These are phyloP conservation scores for Teinopalpus imperialis DNA, from an alignment of 2,888 invertebrate species.

Conservation along the genomic window DNA sequence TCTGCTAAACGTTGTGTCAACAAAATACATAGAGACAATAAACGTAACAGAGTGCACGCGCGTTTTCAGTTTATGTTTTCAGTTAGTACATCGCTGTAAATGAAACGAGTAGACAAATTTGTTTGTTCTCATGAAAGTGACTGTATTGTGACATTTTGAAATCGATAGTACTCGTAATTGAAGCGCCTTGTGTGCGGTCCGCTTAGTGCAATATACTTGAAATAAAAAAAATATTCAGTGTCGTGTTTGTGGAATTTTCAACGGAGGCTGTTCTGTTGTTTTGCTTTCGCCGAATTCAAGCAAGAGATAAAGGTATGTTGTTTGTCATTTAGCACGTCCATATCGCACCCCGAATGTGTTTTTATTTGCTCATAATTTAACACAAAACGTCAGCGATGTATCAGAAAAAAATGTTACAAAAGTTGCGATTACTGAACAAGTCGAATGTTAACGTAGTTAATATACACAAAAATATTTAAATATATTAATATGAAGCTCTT, in stretches of 20 bases:
- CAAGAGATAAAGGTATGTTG: conserved; percentile 70
- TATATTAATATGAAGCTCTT: too few relatives aligned
- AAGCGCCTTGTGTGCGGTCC: conserved; percentile 48
- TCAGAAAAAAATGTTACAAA: too few relatives aligned
- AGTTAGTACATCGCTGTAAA: conserved; percentile 58
- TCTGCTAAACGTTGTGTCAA: conserved; percentile 25
- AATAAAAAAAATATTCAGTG: conserved; percentile 44
- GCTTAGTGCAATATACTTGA: conserved; percentile 23
- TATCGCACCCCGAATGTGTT: conserved; percentile 7
- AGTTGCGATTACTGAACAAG: too few relatives aligned
- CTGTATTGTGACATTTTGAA: conserved; percentile 67
- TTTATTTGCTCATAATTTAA: conserved; percentile 5
- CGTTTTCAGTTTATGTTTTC: conserved; percentile 67
- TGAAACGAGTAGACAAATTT: conserved; percentile 47
- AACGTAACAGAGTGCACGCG: conserved; percentile 40
- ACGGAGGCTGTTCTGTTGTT: conserved; percentile 34
- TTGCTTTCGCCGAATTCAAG: conserved; percentile 37
- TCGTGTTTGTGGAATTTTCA: conserved; percentile 70
- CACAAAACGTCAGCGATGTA: neutral
- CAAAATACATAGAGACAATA: conserved; percentile 34
- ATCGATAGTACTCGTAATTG: conserved; percentile 58
- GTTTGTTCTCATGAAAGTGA: conserved; percentile 70
- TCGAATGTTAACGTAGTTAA: too few relatives aligned
- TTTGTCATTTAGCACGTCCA: conserved; percentile 25
- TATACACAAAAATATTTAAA: too few relatives aligned